These are phyloP conservation scores for Sinella curviseta DNA, from an alignment of 1,140 invertebrate species.

Conservation along the genomic window DNA sequence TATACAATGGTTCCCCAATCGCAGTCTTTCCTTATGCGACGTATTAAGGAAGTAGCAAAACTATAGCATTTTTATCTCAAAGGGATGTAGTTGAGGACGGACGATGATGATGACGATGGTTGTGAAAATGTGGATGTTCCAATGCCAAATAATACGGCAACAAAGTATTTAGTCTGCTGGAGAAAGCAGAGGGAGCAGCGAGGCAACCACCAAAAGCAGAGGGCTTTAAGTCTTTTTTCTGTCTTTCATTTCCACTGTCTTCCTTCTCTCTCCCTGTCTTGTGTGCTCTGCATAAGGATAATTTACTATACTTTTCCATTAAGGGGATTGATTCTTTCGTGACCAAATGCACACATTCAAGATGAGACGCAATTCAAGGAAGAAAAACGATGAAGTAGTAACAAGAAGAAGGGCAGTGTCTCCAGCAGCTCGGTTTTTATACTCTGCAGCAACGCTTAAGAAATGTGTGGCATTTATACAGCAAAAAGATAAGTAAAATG, in stretches of 20 bases:
- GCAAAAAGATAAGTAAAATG: not conserved
- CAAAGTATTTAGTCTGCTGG: not conserved
- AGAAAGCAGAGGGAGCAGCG: not conserved
- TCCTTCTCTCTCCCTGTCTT: not conserved
- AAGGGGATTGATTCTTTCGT: slow-evolving; percentile 48
- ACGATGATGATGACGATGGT: too few species aligned
- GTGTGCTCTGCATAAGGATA: slow-evolving; percentile 39
- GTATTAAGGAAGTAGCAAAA: too few species aligned
- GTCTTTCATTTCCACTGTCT: slow-evolving; percentile 23
- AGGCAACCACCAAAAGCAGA: not conserved
- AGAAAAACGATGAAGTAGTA: not conserved
- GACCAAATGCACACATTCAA: slow-evolving; percentile 15
- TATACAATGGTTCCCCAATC: too few species aligned
- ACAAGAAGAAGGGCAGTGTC: not conserved
- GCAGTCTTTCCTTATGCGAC: too few species aligned
- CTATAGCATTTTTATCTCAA: too few species aligned
- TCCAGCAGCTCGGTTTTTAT: too few species aligned
- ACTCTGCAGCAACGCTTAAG: not conserved
- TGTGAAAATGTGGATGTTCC: too few species aligned
- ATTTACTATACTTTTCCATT: slow-evolving; percentile 51
- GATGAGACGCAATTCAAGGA: not conserved
- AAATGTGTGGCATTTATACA: not conserved
- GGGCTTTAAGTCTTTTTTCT: slow-evolving; percentile 22
- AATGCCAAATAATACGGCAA: not conserved
- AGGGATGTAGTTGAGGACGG: too few species aligned